Conservation (phyloP, 2,797 vertebrate genomes). For the Vireo griseus region DNA sequence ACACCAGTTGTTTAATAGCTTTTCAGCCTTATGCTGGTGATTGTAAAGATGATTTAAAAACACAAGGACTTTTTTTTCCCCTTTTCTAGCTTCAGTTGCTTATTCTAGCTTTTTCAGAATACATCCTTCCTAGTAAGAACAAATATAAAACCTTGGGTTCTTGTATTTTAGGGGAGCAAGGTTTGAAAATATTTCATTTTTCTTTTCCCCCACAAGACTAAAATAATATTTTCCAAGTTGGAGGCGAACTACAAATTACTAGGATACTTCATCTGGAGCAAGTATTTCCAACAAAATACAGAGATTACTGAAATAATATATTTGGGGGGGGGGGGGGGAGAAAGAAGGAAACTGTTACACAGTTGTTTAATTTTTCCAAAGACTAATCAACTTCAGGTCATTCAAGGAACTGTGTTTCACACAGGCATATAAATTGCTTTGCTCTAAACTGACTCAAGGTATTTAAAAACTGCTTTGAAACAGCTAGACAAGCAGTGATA, state of each 20-base stretch:
- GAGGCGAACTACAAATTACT: not conserved
- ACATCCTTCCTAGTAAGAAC: not conserved
- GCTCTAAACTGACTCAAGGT: not conserved
- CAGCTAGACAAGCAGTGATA: not conserved
- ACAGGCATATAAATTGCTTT: not conserved
- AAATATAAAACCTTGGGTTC: not conserved
- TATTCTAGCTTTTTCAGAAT: not conserved
- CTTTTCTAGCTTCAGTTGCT: not conserved
- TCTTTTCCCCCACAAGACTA: not conserved
- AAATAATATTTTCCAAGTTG: not conserved
- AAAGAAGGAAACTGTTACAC: not conserved
- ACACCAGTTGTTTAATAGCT: not conserved
- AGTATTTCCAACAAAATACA: not conserved
- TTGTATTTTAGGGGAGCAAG: not conserved
- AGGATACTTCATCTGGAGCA: not conserved
- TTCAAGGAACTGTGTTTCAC: not conserved
- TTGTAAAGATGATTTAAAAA: not conserved
- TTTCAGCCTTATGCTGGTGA: constrained; percentile 38
- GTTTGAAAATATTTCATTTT: not conserved
- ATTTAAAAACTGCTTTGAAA: not conserved
- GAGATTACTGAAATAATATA: not conserved
- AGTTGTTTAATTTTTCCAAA: not conserved
- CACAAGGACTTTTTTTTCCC: not conserved
- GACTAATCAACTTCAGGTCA: not conserved
- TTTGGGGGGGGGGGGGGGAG: too few species aligned